Percentiles rank a stretch among this genome's conserved stretches.
Conservation (phyloP, 2,888 invertebrate genomes). For the Myopa tessellatipennis region DNA sequence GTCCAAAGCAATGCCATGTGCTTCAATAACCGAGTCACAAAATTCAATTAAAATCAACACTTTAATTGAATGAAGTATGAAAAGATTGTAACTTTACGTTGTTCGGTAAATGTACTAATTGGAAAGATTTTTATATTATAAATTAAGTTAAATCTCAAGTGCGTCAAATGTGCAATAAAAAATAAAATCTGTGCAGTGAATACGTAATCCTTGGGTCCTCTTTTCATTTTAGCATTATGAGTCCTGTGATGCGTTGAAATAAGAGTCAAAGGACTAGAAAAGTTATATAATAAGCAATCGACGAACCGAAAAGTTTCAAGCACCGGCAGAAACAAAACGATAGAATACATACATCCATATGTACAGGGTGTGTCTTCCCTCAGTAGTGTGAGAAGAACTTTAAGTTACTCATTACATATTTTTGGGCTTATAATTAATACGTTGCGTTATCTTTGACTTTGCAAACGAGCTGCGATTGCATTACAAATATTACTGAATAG, state of each 20-base stretch:
- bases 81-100: background rate
- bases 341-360: constrained; percentile 32
- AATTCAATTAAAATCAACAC: background rate
- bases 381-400: too few relatives aligned
- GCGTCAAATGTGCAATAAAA: background rate
- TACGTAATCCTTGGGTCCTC: background rate
- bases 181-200: background rate
- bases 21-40: background rate
- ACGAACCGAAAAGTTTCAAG: constrained; percentile 34
- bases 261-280: constrained; percentile 38
- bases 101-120: too few relatives aligned
- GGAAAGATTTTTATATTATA: too few relatives aligned
- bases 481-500: too few relatives aligned
- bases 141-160: background rate
- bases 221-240: background rate
- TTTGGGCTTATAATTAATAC: too few relatives aligned
- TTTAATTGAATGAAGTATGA: background rate
- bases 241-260: background rate
- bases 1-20: constrained; percentile 10
- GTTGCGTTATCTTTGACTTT: too few relatives aligned
- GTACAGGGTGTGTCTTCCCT: constrained; percentile 27
- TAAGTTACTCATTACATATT: too few relatives aligned
- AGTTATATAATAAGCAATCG: constrained; percentile 38
- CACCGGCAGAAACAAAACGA: constrained; percentile 26
- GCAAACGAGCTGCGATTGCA: too few relatives aligned